Base-by-base conservation (phyloP, 2,888 invertebrate genomes). In the Allygus modestus region DNA sequence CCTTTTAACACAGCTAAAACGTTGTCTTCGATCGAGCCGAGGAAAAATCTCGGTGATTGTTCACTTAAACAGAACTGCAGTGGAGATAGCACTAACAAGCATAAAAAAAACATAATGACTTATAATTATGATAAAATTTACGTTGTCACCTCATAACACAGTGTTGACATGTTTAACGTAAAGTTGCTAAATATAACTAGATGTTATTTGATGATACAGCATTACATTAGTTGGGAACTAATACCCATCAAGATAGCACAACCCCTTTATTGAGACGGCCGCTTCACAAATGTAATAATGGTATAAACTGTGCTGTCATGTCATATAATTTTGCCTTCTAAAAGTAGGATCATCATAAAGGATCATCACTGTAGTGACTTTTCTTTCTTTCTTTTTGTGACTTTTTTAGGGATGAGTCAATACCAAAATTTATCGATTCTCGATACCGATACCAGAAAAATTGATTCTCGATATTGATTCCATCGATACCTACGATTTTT, bases 1-100 rank as follows among this genome's bases (percentile, higher is more conserved):
- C 26, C 9, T 17, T 65, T 51, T 33, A 82, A 28, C 65, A 71
- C 15, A 15, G 51, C 23, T 7, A 82, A 31, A n/a, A 82, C 51
- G 12, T 46, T 82, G 41, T 82, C 37, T n/a, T 82, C 51, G 17
- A 82, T 17, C n/a, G 41, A 41, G 15, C 51, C 28, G 7, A 82
- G 51, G 61, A 26, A 82, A 43, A 82, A 69, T 46, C 37, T 82
- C 20, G 65, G 43, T 23, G 77, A 41, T 46, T 46, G 23, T 26
- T 46, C 46, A 26, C 33, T 20, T 43, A 46, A 28, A 23, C 77
- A 46, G n/a, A 1, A 28, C 0, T 51, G 26, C 17, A 51, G n/a
- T 41, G 23, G 9, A 20, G 37, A 23, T 73, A 73, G 20, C 20
- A 43, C 17, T 26, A 46, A 77, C 15, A 77, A 28, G 26, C 1